phyloP scores from a whole-genome alignment of 2,888 invertebrate species.

The Mycalesis mineus region DNA sequence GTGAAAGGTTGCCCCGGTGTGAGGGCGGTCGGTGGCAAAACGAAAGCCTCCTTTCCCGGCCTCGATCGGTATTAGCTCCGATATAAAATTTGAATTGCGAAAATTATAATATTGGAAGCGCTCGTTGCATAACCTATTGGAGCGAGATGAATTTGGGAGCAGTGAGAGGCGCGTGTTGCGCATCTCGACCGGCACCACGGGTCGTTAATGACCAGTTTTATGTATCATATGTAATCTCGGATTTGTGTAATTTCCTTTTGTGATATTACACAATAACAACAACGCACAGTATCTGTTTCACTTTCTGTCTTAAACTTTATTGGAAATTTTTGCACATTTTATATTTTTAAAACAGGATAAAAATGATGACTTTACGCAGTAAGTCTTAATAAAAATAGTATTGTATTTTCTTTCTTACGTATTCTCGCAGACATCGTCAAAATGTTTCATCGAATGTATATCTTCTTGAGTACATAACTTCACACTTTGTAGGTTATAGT shows the following conservation, averaged over 20 bases:
- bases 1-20: conserved; percentile 61
- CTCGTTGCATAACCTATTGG: conserved; percentile 18
- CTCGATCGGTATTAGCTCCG: conserved; percentile 36
- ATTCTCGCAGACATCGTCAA: no score
- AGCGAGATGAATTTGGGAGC: conserved; percentile 9
- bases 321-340: no score
- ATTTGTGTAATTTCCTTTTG: conserved; percentile 52
- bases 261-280: conserved; percentile 19
- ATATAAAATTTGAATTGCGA: conserved; percentile 11
- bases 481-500: no score
- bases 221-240: conserved; percentile 58
- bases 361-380: no score
- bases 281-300: neutral
- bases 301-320: no score
- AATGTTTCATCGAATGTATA: no score
- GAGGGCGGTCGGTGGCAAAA: conserved; percentile 44
- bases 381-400: no score
- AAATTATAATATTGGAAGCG: conserved; percentile 15
- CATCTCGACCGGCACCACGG: conserved; percentile 18
- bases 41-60: conserved; percentile 53
- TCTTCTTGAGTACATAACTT: no score
- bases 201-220: conserved; percentile 50
- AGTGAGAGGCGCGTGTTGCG: conserved; percentile 21
- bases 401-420: no score
- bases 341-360: no score